These are phyloP conservation scores for Melinaea menophilus DNA, from an alignment of 2,888 invertebrate species.

Conservation along the genomic window DNA sequence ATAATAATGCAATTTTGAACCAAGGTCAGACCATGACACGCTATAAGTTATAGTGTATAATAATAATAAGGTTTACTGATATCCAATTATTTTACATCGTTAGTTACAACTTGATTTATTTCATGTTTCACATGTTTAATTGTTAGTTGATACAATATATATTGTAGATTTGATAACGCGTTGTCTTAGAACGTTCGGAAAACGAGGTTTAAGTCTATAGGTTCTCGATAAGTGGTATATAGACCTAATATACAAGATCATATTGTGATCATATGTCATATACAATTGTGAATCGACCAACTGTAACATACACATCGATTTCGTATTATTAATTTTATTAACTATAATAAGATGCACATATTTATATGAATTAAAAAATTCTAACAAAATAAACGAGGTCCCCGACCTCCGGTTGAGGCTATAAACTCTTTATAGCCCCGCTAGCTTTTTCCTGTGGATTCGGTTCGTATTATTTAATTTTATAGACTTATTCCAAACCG, in stretches of 20 bases:
- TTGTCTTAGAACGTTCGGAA: too few species aligned
- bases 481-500: constrained; percentile 31
- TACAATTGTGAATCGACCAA: constrained; percentile 31
- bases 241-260: too few species aligned
- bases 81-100: constrained; percentile 36
- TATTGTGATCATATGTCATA: too few species aligned
- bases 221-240: too few species aligned
- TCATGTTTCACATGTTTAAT: background rate
- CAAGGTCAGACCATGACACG: constrained; percentile 45
- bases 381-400: constrained; percentile 61
- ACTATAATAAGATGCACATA: constrained; percentile 68
- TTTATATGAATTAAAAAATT: constrained; percentile 67
- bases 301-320: constrained; percentile 32
- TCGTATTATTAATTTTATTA: constrained; percentile 58
- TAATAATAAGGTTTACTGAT: constrained; percentile 33
- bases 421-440: constrained; percentile 66
- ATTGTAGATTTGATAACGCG: too few species aligned
- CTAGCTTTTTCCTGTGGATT: constrained; percentile 51
- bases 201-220: too few species aligned
- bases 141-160: background rate
- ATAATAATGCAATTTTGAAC: constrained; percentile 51
- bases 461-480: constrained; percentile 46
- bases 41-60: constrained; percentile 39
- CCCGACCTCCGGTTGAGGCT: constrained; percentile 58
- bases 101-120: constrained; percentile 23